Evolutionary conservation across 2,797 vertebrate genomes (phyloP).

Genomic region (Atherinosoma microstoma): DNA sequence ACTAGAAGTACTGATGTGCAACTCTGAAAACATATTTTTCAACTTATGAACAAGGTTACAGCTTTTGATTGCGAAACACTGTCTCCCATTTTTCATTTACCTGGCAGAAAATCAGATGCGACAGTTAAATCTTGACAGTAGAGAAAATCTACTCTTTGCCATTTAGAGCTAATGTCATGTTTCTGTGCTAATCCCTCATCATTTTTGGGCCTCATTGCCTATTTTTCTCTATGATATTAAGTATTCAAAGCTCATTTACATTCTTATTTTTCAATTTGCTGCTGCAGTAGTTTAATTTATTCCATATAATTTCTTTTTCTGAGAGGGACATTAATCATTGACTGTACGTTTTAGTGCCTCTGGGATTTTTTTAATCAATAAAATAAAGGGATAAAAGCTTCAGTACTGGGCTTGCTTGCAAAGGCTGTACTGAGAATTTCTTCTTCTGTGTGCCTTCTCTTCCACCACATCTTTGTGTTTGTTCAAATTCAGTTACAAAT

Average conservation of each 20-base stretch:
- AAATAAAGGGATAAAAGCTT: conserved; percentile 87
- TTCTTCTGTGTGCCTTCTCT: conserved; percentile 53
- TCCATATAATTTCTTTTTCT: conserved; percentile 99
- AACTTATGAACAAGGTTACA: conserved; percentile 74
- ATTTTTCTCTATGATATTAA: conserved; percentile 99
- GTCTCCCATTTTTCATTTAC: conserved; percentile 83
- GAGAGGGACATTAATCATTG: conserved; percentile 99
- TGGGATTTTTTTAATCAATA: conserved; percentile 93
- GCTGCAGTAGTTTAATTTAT: conserved; percentile 99
- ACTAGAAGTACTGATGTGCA: conserved; percentile 65
- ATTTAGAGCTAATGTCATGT: conserved; percentile 88
- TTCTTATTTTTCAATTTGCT: conserved; percentile 99
- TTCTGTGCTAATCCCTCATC: conserved; percentile 90
- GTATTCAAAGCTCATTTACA: conserved; percentile 99
- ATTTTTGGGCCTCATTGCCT: conserved; percentile 91
- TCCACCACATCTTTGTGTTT: conserved; percentile 66
- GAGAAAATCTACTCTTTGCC: conserved; percentile 73
- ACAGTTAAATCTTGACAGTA: conserved; percentile 84
- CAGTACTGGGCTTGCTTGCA: conserved; percentile 59
- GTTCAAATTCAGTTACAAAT: conserved; percentile 69
- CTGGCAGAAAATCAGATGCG: conserved; percentile 81
- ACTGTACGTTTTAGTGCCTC: conserved; percentile 99
- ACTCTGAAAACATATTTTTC: conserved; percentile 72
- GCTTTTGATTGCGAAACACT: conserved; percentile 70
- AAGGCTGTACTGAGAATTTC: conserved; percentile 51